Percentiles rank a stretch among this genome's conserved stretches.
phyloP scores from a whole-genome alignment of 2,888 invertebrate species.

The Pyrocoelia pectoralis region DNA sequence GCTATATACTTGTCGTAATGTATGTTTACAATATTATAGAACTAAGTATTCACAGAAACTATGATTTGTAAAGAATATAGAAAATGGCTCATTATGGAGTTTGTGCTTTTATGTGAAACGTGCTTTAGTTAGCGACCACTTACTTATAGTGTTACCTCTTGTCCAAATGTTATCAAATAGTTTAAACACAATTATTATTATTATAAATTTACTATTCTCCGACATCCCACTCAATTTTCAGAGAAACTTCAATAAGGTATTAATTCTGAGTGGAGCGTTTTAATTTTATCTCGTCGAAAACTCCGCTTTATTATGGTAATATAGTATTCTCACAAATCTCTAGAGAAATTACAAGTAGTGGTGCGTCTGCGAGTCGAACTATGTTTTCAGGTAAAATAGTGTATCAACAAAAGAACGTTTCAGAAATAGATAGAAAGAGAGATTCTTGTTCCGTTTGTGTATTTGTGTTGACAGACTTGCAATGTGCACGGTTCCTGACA shows the following conservation, averaged over 20 bases:
- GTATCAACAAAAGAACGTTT: slow-evolving; percentile 1
- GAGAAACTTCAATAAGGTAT: background rate
- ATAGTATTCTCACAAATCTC: slow-evolving; percentile 48
- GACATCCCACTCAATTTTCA: background rate
- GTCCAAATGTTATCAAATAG: too few relatives aligned
- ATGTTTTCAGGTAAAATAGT: background rate
- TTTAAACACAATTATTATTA: too few relatives aligned
- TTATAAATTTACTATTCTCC: too few relatives aligned
- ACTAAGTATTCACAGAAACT: too few relatives aligned
- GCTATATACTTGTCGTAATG: too few relatives aligned
- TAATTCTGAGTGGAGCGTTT: background rate
- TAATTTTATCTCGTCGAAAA: background rate
- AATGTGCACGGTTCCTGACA: slow-evolving; percentile 28
- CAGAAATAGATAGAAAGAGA: slow-evolving; percentile 1
- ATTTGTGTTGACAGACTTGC: slow-evolving; percentile 25
- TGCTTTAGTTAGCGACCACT: too few relatives aligned
- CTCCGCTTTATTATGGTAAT: slow-evolving; percentile 43
- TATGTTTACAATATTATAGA: too few relatives aligned
- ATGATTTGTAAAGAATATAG: too few relatives aligned
- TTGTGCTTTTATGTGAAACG: too few relatives aligned
- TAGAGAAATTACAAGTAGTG: slow-evolving; percentile 49
- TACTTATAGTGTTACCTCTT: too few relatives aligned
- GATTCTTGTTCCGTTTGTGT: slow-evolving; percentile 18
- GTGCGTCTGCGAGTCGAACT: slow-evolving; percentile 15
- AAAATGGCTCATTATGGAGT: too few relatives aligned